Evolutionary conservation across 2,113 vertebrate species (phyloP), one percentile per base, ranked within the genome.

Genomic region (Mormyrus lacerda): DNA sequence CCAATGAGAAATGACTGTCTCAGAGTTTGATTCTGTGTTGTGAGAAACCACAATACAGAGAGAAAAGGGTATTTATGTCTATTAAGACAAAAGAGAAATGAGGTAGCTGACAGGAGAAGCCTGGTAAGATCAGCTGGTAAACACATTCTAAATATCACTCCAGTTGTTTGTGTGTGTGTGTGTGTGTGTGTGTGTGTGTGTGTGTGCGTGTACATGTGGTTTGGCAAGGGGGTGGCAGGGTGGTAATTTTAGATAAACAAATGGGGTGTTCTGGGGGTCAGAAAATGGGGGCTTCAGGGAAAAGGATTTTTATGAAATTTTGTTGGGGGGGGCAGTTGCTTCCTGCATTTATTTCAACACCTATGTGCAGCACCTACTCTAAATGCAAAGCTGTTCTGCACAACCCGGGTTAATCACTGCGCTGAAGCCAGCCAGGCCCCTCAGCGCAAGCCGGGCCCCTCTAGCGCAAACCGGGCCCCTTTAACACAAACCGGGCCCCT

Each of bases 381-480:
- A 93, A 93, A 92, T 93, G 93, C 91, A 93, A 93, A 93, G 92
- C 91, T 92, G 91, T 90, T 88, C 87, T 79, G 89, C 90, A 73
- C 61, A 88, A 90, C 91, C 91, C 91, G 79, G 88, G 92, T 91
- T 92, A 90, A 93, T 92, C 90, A 58, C 90, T 69, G 87, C 87
- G 11, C 24, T 55, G 85, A 27, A 35, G 24, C 84, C 85, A 48
- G 85, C 21, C 21, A 7, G 55, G 55, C 21, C 55, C 55, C 55
- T n/a, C 21, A 58, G 6, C 55, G 65, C 90, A 45, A 53, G n/a
- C 21, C 21, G 21, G 55, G 55, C 21, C 55, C 55, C 55, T n/a
- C 21, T 9, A 58, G 6, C 55, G 65, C 90, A 45, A 53, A 31
- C 47, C 89, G 88, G 55, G 86, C 88, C 90, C 90, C 91, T 90